Evolutionary conservation across 1,140 invertebrate genomes (phyloP), one percentile per base, ranked within the genome.

Genomic region (Rhynchophorus ferrugineus): DNA sequence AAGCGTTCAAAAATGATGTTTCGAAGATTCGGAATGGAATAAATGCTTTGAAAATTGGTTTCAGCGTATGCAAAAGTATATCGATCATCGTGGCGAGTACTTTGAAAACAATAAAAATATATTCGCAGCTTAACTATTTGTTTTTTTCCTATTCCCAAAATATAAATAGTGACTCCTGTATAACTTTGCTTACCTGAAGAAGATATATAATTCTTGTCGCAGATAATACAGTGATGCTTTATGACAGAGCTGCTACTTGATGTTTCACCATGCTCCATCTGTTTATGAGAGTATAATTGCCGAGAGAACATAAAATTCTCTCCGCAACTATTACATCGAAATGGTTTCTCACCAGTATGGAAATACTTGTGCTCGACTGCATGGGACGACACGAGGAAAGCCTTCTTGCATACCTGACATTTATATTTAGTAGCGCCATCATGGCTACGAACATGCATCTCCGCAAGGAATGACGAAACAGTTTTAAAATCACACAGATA

Each of bases 331-430:
- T 79, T 70, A 58, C 83, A 85, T 5, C 73, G 66, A 57, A 75
- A 84, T 0, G 80, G 79, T 43, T 77, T 77, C 44, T 78, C 71
- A 0, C 78, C 76, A 0, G 74, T 78, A 46, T 84, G 81, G 11
- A 61, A 67, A 46, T 69, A 61, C 39, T 67, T 65, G 46, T 69
- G 67, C 35, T 69, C 65, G n/a, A 60, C 19, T 0, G 70, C 73
- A 64, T 73, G 72, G 0, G 73, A 74, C 39, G 65, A 69, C 3
- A 73, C 69, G 37, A 70, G 67, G 49, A 76, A 76, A 9, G 70
- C 69, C 53, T 75, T 75, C 11, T 69, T 62, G 48, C 75, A 76
- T 17, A 68, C 65, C 9, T 73, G 66, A 44, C 75, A 77, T 56
- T 69, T 74, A 44, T 72, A 76, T 63, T 72, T 65, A 3, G 68